Conservation (phyloP, 2,113 vertebrate genomes). For the Anguilla japonica region DNA sequence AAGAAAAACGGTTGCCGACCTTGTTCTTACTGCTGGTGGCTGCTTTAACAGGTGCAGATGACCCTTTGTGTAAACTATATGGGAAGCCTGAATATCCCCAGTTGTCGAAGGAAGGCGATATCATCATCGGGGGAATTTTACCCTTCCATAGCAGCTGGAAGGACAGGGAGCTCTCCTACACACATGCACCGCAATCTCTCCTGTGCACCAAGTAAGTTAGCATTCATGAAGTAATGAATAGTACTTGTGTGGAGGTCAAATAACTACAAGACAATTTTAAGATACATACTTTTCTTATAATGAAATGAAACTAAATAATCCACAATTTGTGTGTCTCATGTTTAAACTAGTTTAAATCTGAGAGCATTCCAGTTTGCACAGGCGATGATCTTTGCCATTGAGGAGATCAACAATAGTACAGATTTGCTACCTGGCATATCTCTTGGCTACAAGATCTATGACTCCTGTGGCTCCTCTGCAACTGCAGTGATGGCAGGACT, state of each 20-base stretch:
- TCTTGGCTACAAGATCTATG: slow-evolving; percentile 69
- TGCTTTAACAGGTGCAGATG: slow-evolving; percentile 40
- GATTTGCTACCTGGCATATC: slow-evolving; percentile 61
- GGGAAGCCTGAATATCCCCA: slow-evolving; percentile 49
- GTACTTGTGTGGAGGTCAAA: neutral
- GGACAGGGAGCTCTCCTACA: slow-evolving; percentile 39
- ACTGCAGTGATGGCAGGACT: slow-evolving; percentile 56
- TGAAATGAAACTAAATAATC: neutral
- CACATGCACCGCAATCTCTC: slow-evolving; percentile 48
- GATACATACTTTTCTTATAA: too few species aligned
- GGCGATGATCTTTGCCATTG: slow-evolving; percentile 69
- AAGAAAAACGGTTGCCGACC: slow-evolving; percentile 38
- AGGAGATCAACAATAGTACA: slow-evolving; percentile 70
- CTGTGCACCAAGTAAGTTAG: slow-evolving; percentile 61
- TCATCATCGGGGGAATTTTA: slow-evolving; percentile 63
- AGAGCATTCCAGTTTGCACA: slow-evolving; percentile 67
- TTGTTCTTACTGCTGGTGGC: slow-evolving; percentile 42
- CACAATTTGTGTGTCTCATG: neutral
- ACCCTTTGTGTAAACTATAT: slow-evolving; percentile 44
- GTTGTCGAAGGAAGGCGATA: slow-evolving; percentile 57
- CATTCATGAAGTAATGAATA: neutral
- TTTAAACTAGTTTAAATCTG: slow-evolving; percentile 59
- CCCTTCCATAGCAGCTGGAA: slow-evolving; percentile 64
- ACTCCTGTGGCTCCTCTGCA: slow-evolving; percentile 61
- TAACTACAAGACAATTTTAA: neutral